Evolutionary conservation across 2,888 invertebrate species (phyloP).

Genomic region (Eutolmus rufibarbis): DNA sequence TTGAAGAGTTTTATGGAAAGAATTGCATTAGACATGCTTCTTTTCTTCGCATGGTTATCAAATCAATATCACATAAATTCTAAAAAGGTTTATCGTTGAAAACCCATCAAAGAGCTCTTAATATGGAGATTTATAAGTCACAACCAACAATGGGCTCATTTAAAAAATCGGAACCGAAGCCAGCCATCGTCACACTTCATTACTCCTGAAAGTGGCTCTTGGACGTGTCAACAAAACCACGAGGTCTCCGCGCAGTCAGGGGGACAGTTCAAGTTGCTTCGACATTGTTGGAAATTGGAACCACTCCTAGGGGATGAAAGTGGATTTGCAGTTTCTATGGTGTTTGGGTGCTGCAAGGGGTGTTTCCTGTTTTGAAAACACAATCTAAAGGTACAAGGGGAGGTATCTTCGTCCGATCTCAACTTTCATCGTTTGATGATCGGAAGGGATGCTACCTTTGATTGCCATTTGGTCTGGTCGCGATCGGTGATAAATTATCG

Average conservation of each 20-base stretch:
- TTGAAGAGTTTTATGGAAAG: background rate
- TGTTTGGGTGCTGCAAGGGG: background rate
- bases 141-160: slow-evolving; percentile 17
- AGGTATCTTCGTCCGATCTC: background rate
- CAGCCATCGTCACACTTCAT: slow-evolving; percentile 27
- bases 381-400: background rate
- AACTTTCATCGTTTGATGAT: background rate
- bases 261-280: background rate
- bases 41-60: background rate
- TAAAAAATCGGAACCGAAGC: background rate
- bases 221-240: slow-evolving; percentile 38
- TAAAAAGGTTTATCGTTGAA: background rate
- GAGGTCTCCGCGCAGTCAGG: background rate
- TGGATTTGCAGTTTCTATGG: background rate
- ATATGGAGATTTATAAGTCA: slow-evolving; percentile 29
- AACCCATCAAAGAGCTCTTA: slow-evolving; percentile 17
- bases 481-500: slow-evolving; percentile 44
- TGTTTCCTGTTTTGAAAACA: background rate
- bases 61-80: slow-evolving; percentile 17
- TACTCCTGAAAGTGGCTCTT: slow-evolving; percentile 9
- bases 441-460: slow-evolving; percentile 16
- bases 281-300: slow-evolving; percentile 1
- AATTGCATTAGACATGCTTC: slow-evolving; percentile 8
- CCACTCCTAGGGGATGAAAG: background rate
- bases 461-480: background rate